These are phyloP conservation scores for Microplitis mediator DNA, from an alignment of 1,140 invertebrate genomes.

Conservation along the genomic window DNA sequence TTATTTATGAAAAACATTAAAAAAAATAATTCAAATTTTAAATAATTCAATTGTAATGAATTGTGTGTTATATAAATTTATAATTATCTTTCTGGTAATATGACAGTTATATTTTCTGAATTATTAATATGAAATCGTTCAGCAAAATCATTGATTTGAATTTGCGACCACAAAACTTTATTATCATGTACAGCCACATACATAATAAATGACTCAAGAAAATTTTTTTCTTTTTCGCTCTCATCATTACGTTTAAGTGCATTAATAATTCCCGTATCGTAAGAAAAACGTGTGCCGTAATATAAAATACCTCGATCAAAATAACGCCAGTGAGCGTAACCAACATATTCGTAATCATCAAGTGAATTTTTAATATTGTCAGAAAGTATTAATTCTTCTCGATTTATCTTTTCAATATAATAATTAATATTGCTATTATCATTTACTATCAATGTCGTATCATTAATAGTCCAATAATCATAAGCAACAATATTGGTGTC, in stretches of 20 bases:
- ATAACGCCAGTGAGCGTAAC: not conserved
- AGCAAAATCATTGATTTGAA: not conserved
- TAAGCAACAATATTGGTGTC: not conserved
- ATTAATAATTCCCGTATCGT: not conserved
- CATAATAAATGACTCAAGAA: not conserved
- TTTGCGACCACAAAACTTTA: not conserved
- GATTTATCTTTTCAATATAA: not conserved
- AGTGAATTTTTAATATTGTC: not conserved
- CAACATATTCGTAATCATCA: not conserved
- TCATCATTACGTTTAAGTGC: not conserved
- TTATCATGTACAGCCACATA: not conserved
- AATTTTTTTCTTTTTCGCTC: not conserved
- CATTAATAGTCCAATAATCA: not conserved
- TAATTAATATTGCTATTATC: not conserved
- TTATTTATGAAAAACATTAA: no score
- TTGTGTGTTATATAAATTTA: no score
- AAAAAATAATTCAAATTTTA: no score
- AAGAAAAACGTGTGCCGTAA: not conserved
- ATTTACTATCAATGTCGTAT: not conserved
- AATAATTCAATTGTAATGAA: no score
- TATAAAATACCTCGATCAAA: not conserved
- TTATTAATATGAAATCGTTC: not conserved
- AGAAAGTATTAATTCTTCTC: not conserved
- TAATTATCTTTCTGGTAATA: not conserved
- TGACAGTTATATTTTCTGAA: not conserved